Evolutionary conservation across 2,888 invertebrate species (phyloP), one percentile per base, ranked within the genome.

Genomic region (Metacarcinus magister): DNA sequence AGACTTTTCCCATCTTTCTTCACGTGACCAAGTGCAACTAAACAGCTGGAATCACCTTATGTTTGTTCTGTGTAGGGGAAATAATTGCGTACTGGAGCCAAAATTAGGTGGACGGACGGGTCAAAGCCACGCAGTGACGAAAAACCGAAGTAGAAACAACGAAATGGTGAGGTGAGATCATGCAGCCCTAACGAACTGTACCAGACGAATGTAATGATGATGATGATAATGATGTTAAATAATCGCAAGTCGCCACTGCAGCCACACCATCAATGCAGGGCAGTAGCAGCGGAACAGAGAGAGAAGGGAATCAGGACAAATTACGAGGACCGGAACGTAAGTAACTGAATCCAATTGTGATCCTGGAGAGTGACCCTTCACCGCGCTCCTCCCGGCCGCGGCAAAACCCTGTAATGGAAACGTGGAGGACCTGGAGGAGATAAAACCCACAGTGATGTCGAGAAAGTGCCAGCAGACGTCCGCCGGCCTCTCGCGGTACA

Each of bases 331-430:
- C 23, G 43, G 60, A 54, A 16, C 16, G 28, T 60, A 60, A 60
- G 60, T 93, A 60, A 60, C 28, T 13, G 43, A 60, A 28, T 39
- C 19, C 54, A 54, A 60, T 93, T 28, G 39, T 43, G 23, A 60
- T 93, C 54, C 39, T 5, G 60, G 60, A 93, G 60, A 60, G 60
- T 92, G 46, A 43, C 44, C 92, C 46, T 32, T 91, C 46, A 48
- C 28, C 46, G 43, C n/a, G 46, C n/a, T 23, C 46, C 92, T 28
- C 23, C 46, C 8, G n/a, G 92, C 28, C 46, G 48, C 44, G 23
- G 2, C 43, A 48, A 13, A 39, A 92, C 43, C 75, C 75, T n/a
- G 75, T 75, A 75, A 75, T 75, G 75, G 75, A 75, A 75, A 75
- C 19, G n/a, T 75, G 75, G 28, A 75, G 75, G 75, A 28, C 75